These are phyloP conservation scores for Corythoichthys intestinalis DNA, from an alignment of 2,113 vertebrate genomes.

Conservation along the genomic window DNA sequence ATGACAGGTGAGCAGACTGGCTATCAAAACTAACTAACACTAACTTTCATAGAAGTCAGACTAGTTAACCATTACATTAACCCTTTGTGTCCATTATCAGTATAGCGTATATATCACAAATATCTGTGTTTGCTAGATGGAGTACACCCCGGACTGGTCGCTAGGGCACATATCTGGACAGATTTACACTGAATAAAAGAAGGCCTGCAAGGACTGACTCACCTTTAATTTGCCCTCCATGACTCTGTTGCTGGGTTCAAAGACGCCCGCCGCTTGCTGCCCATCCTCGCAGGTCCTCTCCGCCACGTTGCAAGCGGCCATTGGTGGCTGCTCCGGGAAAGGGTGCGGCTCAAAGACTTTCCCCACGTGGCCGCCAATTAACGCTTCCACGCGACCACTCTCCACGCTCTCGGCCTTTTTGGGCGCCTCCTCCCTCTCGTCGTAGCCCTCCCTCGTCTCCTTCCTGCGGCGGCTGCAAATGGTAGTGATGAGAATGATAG, in stretches of 20 bases:
- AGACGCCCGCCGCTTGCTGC: constrained; percentile 75
- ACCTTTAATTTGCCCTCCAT: constrained; percentile 82
- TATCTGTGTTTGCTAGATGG: background rate
- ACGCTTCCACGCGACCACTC: constrained; percentile 73
- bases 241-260: constrained; percentile 81
- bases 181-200: background rate
- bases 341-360: constrained; percentile 83
- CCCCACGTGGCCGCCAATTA: constrained; percentile 70
- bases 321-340: constrained; percentile 79
- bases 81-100: too few species aligned
- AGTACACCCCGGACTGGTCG: background rate
- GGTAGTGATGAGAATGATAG: constrained; percentile 90
- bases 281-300: constrained; percentile 69
- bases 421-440: constrained; percentile 65
- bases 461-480: constrained; percentile 86
- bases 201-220: constrained; percentile 36
- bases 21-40: too few species aligned
- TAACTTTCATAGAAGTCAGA: too few species aligned
- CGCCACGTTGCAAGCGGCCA: constrained; percentile 70
- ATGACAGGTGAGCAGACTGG: too few species aligned
- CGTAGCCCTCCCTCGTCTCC: constrained; percentile 68
- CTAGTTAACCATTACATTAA: too few species aligned
- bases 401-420: constrained; percentile 74
- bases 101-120: background rate
- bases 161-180: background rate